These are phyloP conservation scores for Galerucella pusilla DNA, from an alignment of 2,888 invertebrate genomes.

Conservation along the genomic window DNA sequence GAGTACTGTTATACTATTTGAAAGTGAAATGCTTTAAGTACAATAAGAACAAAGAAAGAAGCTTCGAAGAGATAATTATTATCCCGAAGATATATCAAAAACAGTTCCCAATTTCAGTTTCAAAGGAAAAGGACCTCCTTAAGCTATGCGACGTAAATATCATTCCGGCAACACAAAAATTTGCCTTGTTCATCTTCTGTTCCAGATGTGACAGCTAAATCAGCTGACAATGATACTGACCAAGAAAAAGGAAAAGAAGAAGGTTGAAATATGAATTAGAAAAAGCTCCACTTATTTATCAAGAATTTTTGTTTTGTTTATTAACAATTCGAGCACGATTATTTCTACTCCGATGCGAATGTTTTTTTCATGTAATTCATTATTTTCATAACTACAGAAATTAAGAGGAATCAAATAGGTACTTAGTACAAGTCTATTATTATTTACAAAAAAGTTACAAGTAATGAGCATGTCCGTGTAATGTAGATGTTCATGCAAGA, in stretches of 20 bases:
- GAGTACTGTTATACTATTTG: conserved; percentile 28
- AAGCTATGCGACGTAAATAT: conserved; percentile 1
- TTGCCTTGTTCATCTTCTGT: not conserved
- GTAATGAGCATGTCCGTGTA: no score
- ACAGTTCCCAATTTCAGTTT: conserved; percentile 9
- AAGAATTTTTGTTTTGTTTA: not conserved
- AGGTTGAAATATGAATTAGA: not conserved
- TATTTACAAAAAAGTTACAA: not conserved
- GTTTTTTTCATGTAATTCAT: not conserved
- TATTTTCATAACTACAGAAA: not conserved
- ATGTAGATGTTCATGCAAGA: no score
- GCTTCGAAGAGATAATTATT: conserved; percentile 9
- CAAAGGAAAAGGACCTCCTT: conserved; percentile 19
- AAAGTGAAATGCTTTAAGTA: conserved; percentile 29
- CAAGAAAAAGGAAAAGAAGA: not conserved
- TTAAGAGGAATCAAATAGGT: not conserved
- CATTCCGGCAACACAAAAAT: not conserved
- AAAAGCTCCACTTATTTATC: not conserved
- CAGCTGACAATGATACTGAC: conserved; percentile 14
- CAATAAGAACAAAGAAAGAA: conserved; percentile 10
- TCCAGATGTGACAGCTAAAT: conserved; percentile 8
- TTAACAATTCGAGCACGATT: no score
- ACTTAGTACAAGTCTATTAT: not conserved
- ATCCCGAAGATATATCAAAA: conserved; percentile 22
- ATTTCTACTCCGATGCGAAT: no score